Evolutionary conservation across 2,113 vertebrate species (phyloP), one percentile per base, ranked within the genome.

Genomic region (Sylvia atricapilla): DNA sequence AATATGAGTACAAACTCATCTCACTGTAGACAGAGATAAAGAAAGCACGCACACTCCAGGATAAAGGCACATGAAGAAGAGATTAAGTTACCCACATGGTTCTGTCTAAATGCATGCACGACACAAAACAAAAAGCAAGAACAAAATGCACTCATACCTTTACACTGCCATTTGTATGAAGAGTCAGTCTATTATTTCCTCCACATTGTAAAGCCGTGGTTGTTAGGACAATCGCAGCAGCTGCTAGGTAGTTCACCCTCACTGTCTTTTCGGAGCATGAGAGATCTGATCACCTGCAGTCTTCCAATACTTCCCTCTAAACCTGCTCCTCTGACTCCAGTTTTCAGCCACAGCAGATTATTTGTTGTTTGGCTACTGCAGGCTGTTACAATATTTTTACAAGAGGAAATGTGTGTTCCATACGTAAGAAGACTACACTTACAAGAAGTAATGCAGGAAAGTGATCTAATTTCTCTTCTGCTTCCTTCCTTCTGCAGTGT

Each of bases 341-440:
- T 59, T 91, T 94, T 41, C 50, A 85, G 75, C 0, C 0, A 87
- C 67, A 76, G 58, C 10, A 79, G 46, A 47, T 91, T 90, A 94
- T 83, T 81, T 50, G 79, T 73, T 83, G 53, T 94, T 91, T 77
- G 59, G 76, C 35, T 76, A 35, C 60, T 56, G 80, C 33, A 49
- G 78, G 59, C 67, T 76, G 39, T 39, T 85, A 39, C 58, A 43
- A 11, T 83, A 91, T 74, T 94, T 93, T 94, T 95, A 87, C 89
- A 89, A 80, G 78, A 94, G 93, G 93, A 96, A 97, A 94, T 56
- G 87, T 94, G 93, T 89, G 84, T 84, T 94, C 95, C 94, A 84
- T 79, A 89, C 19, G 2, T 84, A 96, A 92, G 83, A 93, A 44
- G 62, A 91, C 52, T 75, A 58, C 70, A 62, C 78, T 94, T 93